Evolutionary conservation across 2,797 vertebrate species (phyloP), one percentile per base, ranked within the genome.

Genomic region (Hybognathus amarus): DNA sequence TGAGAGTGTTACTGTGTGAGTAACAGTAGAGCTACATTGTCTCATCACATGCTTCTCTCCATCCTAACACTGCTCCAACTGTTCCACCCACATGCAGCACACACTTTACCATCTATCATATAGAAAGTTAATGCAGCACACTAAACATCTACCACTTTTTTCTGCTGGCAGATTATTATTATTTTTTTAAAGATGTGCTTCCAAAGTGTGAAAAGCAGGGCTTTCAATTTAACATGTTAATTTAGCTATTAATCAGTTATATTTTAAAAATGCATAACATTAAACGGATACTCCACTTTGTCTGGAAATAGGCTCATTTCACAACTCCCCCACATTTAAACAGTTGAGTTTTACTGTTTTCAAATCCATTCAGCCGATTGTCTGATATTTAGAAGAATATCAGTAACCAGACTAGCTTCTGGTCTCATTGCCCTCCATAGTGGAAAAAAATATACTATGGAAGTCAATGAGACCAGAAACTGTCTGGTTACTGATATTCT

Each of bases 51-150:
- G 74, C 75, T 59, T 74, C 24, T 52, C 59, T 74, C 69, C 42
- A 64, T 71, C 27, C 47, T 63, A 66, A 68, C 80, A 79, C 69
- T 66, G 84, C 67, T 59, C 75, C 24, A 68, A 79, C 75, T 67
- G 69, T 74, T 83, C 85, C 85, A 68, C 85, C 85, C 80, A 79
- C 80, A 79, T 52, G 30, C 74, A 38, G 54, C 24, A 70, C 18
- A 77, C 56, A 42, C 59, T 64, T 56, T 63, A 30, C 24, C 22
- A 52, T 77, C 33, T 6, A 64, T 64, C 74, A 42, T 33, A 54
- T 67, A 68, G 68, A 45, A 68, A 63, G 27, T 79, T 59, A 71
- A 12, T 27, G n/a, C 24, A 10, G 6, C 70, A 42, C 24, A 63
- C 27, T 71, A 59, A 77, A 77, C 40, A 27, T 22, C 20, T 52